Percentiles rank a stretch among this genome's conserved stretches.
These are phyloP conservation scores for Drosophila simulans DNA, from an alignment of 1,140 invertebrate species.

Conservation along the genomic window DNA sequence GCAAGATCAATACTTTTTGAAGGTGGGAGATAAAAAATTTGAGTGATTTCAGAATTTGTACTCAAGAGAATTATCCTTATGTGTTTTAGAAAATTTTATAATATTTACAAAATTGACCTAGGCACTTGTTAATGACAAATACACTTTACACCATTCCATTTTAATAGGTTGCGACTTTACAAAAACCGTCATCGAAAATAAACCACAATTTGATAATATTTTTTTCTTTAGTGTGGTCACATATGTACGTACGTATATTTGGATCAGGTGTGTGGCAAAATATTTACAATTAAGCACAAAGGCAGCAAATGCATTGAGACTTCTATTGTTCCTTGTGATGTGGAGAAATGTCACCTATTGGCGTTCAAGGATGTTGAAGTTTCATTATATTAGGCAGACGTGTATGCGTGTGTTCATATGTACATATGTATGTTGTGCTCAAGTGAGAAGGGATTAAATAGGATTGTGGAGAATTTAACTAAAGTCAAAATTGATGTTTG, in stretches of 20 bases:
- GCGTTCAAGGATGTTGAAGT: constrained; percentile 33
- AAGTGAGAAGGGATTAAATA: constrained; percentile 35
- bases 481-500: constrained; percentile 61
- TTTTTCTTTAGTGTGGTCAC: neutral
- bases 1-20: neutral
- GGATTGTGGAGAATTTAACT: constrained; percentile 19
- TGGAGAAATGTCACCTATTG: constrained; percentile 23
- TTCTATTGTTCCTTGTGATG: constrained; percentile 36
- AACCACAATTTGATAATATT: too few relatives aligned
- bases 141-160: neutral
- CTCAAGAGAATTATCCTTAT: neutral
- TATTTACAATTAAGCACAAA: constrained; percentile 81
- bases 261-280: constrained; percentile 76
- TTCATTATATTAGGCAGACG: constrained; percentile 32
- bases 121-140: too few relatives aligned
- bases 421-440: neutral
- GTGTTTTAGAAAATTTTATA: neutral
- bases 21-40: too few relatives aligned
- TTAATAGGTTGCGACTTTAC: too few relatives aligned
- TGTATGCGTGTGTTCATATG: constrained; percentile 3
- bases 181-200: too few relatives aligned
- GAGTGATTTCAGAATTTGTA: neutral
- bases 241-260: constrained; percentile 34
- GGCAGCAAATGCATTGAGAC: constrained; percentile 47
- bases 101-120: neutral